Conservation (phyloP, 1,140 invertebrate genomes). For the Halesus radiatus region DNA sequence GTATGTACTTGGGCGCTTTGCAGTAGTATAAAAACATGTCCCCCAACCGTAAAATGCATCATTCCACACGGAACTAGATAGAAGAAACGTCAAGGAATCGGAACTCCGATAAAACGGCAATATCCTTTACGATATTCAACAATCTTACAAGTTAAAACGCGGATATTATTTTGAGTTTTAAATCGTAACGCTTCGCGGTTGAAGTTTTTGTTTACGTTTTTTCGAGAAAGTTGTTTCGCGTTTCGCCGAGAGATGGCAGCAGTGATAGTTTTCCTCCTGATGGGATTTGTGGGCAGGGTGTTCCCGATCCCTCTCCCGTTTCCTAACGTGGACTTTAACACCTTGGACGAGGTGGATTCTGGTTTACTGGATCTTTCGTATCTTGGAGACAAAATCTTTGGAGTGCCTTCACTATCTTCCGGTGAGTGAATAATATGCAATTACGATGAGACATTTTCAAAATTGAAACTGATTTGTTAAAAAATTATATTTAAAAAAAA, state of each 20-base stretch:
- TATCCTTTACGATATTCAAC: too few relatives aligned
- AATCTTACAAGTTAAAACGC: too few relatives aligned
- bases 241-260: slow-evolving; percentile 1
- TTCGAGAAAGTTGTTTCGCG: background rate
- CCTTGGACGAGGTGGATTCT: slow-evolving; percentile 54
- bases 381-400: slow-evolving; percentile 68
- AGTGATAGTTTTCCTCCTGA: slow-evolving; percentile 21
- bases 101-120: background rate
- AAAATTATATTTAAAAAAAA: too few relatives aligned
- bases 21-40: slow-evolving; percentile 46
- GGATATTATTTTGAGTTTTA: too few relatives aligned
- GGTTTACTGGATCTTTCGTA: slow-evolving; percentile 68
- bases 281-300: slow-evolving; percentile 20
- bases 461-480: too few relatives aligned
- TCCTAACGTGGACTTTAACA: slow-evolving; percentile 48
- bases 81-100: slow-evolving; percentile 34
- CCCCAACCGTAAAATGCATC: slow-evolving; percentile 3
- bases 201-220: background rate
- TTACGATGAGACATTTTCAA: too few relatives aligned
- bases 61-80: slow-evolving; percentile 26
- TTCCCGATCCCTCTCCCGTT: slow-evolving; percentile 10
- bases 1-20: background rate
- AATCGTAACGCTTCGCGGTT: too few relatives aligned
- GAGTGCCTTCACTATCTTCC: slow-evolving; percentile 68
- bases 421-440: slow-evolving; percentile 60